phyloP scores from a whole-genome alignment of 1,140 invertebrate genomes.

The Micrasema minimum region DNA sequence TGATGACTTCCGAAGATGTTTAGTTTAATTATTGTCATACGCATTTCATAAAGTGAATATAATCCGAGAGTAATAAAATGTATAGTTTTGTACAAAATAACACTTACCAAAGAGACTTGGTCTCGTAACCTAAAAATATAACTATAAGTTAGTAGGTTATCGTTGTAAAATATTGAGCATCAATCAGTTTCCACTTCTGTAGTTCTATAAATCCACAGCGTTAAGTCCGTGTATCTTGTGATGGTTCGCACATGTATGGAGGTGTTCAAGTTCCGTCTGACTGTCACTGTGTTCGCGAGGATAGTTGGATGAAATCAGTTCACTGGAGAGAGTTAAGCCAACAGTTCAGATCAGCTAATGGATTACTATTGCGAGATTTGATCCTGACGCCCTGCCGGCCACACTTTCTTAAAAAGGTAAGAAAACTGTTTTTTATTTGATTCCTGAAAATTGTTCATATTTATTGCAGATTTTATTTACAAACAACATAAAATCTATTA shows the following conservation, averaged over 20 bases:
- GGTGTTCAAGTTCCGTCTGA: slow-evolving; percentile 16
- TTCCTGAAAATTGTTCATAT: too few species aligned
- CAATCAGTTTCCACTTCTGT: slow-evolving; percentile 46
- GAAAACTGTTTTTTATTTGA: slow-evolving; percentile 17
- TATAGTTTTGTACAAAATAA: slow-evolving; percentile 68
- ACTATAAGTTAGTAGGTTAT: slow-evolving; percentile 52
- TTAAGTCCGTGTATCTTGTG: slow-evolving; percentile 49
- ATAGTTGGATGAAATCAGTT: slow-evolving; percentile 4
- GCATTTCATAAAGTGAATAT: slow-evolving; percentile 36
- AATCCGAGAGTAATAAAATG: slow-evolving; percentile 57
- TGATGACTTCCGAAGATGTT: slow-evolving; percentile 29
- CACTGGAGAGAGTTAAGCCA: neutral
- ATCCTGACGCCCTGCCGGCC: slow-evolving; percentile 23
- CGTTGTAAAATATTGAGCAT: slow-evolving; percentile 47
- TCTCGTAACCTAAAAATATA: slow-evolving; percentile 63
- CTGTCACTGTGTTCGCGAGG: slow-evolving; percentile 13
- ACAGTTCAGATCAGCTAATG: slow-evolving; percentile 10
- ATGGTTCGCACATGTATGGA: slow-evolving; percentile 38
- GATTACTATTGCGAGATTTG: slow-evolving; percentile 3
- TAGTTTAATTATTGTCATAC: slow-evolving; percentile 24
- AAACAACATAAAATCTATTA: too few species aligned
- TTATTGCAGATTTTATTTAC: too few species aligned
- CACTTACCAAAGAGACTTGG: slow-evolving; percentile 69
- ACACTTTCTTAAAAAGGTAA: slow-evolving; percentile 50
- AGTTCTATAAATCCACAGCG: slow-evolving; percentile 43